phyloP scores from a whole-genome alignment of 1,140 invertebrate species.

The Ladona fulva region DNA sequence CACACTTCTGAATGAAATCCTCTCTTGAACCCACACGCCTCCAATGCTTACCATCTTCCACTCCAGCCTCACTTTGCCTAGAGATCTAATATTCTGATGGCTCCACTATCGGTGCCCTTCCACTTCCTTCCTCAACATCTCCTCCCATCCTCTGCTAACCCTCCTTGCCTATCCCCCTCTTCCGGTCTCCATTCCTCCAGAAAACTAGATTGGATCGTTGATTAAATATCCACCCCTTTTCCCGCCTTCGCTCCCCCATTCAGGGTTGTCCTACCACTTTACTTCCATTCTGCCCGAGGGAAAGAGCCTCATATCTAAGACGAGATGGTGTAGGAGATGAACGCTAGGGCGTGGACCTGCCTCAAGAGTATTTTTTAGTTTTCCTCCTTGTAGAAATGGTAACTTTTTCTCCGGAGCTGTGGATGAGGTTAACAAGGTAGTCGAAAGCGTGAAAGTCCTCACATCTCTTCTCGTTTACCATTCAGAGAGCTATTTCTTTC shows the following conservation, averaged over 20 bases:
- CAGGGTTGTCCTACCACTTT: not conserved
- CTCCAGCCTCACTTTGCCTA: not conserved
- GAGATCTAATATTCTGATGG: not conserved
- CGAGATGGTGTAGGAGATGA: not conserved
- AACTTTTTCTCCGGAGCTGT: not conserved
- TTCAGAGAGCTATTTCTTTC: not conserved
- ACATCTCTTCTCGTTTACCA: not conserved
- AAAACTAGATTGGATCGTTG: slow-evolving; percentile 9
- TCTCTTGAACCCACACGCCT: not conserved
- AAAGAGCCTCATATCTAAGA: not conserved
- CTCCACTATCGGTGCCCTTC: not conserved
- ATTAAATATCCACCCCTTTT: not conserved
- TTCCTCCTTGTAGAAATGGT: not conserved
- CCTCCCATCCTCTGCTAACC: not conserved
- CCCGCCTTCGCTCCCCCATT: not conserved
- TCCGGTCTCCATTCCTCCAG: not conserved
- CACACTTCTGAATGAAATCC: no score
- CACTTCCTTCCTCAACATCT: not conserved
- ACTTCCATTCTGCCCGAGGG: not conserved
- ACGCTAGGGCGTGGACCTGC: not conserved
- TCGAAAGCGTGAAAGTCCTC: not conserved
- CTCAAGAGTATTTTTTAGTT: not conserved
- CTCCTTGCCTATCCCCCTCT: not conserved
- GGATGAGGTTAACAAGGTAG: not conserved
- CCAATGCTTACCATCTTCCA: not conserved